Evolutionary conservation across 2,888 invertebrate species (phyloP).

Genomic region (Achlya flavicornis): DNA sequence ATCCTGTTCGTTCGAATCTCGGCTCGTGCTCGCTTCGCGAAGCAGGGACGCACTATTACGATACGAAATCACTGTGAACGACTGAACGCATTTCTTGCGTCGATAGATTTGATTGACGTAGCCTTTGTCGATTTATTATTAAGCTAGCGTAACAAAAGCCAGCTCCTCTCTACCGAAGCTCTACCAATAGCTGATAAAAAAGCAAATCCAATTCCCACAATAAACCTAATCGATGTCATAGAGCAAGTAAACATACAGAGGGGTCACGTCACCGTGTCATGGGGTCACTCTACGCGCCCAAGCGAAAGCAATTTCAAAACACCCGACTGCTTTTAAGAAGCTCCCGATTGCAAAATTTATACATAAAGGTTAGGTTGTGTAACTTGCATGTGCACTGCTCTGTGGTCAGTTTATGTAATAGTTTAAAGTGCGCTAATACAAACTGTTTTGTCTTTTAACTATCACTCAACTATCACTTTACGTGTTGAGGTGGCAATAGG

Average conservation of each 20-base stretch:
- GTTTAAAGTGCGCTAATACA: constrained; percentile 9
- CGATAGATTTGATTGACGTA: too few species aligned
- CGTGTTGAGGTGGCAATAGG: background rate
- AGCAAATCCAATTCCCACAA: background rate
- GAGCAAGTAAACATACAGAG: constrained; percentile 34
- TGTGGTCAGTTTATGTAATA: constrained; percentile 32
- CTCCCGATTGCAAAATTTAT: constrained; percentile 40
- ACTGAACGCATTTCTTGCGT: background rate
- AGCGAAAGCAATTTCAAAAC: constrained; percentile 50
- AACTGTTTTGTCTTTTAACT: constrained; percentile 5
- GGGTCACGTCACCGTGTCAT: constrained; percentile 37
- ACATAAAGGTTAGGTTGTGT: constrained; percentile 44
- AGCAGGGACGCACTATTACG: too few species aligned
- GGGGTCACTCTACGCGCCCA: constrained; percentile 31
- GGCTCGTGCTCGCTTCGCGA: too few species aligned
- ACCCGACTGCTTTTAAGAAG: constrained; percentile 47
- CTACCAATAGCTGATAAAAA: too few species aligned
- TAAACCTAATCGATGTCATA: constrained; percentile 20
- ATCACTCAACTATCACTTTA: constrained; percentile 1
- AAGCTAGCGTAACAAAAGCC: too few species aligned
- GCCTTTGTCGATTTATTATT: too few species aligned
- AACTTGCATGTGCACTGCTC: constrained; percentile 38
- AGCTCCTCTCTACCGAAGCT: too few species aligned
- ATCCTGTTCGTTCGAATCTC: too few species aligned
- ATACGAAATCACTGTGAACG: too few species aligned